phyloP scores from a whole-genome alignment of 2,113 vertebrate genomes.

The Heterotis niloticus region DNA sequence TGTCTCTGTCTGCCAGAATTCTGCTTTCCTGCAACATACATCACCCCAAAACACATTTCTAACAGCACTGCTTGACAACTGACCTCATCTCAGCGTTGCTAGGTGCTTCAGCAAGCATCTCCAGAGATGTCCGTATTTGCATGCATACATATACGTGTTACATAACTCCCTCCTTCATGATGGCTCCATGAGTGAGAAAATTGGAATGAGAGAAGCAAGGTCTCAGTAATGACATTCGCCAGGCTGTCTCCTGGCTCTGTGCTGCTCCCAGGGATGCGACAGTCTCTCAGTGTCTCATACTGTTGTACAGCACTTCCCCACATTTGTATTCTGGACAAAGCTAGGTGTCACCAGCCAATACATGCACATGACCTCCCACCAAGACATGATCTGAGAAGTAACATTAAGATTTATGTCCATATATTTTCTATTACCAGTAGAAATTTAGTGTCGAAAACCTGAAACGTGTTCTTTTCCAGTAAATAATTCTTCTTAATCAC shows the following conservation, averaged over 20 bases:
- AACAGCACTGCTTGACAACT: constrained; percentile 58
- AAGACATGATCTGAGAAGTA: not conserved
- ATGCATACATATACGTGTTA: constrained; percentile 64
- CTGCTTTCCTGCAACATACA: constrained; percentile 19
- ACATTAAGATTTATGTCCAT: constrained; percentile 37
- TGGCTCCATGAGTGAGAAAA: constrained; percentile 52
- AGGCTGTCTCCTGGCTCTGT: not conserved
- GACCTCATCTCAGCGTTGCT: constrained; percentile 65
- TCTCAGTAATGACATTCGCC: constrained; percentile 34
- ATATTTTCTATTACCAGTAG: constrained; percentile 30
- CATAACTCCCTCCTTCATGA: constrained; percentile 57
- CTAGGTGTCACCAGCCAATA: not conserved
- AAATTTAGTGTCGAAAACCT: constrained; percentile 21
- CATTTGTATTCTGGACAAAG: not conserved
- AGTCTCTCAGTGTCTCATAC: not conserved
- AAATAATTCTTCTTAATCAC: constrained; percentile 54
- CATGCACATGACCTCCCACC: constrained; percentile 17
- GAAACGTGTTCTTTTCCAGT: constrained; percentile 35
- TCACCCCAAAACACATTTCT: constrained; percentile 47
- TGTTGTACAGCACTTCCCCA: not conserved
- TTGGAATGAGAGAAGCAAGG: constrained; percentile 41
- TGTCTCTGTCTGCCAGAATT: constrained; percentile 1
- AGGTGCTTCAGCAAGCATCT: constrained; percentile 63
- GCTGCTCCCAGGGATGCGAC: not conserved
- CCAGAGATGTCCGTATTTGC: constrained; percentile 54